Percentiles rank a stretch among this genome's conserved stretches.
Conservation (phyloP, 2,797 vertebrate genomes). For the Cebuella pygmaea region DNA sequence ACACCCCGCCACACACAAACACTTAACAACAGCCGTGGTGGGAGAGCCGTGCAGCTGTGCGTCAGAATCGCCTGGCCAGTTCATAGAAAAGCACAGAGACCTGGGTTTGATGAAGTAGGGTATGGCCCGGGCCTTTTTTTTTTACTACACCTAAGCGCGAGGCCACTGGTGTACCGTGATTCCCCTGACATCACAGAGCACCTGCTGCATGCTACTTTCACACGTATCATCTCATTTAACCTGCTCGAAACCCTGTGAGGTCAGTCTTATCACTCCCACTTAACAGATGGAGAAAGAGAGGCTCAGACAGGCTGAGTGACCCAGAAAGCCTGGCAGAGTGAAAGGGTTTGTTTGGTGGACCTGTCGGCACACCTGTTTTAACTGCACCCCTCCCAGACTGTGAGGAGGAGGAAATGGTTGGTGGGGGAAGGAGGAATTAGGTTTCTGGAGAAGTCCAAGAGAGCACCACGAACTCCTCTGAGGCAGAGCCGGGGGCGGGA, state of each 20-base stretch:
- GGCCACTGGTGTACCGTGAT: fast-evolving
- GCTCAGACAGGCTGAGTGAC: background rate
- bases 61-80: background rate
- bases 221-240: background rate
- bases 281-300: background rate
- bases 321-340: fast-evolving
- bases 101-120: background rate
- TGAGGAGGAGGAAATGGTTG: background rate
- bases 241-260: background rate
- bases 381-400: background rate
- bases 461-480: background rate
- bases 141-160: fast-evolving
- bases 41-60: background rate
- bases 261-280: background rate
- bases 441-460: background rate
- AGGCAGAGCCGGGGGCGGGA: background rate
- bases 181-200: background rate
- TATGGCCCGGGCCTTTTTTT: background rate
- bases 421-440: background rate
- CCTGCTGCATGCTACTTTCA: fast-evolving
- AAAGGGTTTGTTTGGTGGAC: background rate
- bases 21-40: background rate
- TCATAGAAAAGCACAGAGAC: background rate
- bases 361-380: background rate
- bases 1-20: fast-evolving